Evolutionary conservation across 2,888 invertebrate genomes (phyloP).

Genomic region (Drosophila picticornis): DNA sequence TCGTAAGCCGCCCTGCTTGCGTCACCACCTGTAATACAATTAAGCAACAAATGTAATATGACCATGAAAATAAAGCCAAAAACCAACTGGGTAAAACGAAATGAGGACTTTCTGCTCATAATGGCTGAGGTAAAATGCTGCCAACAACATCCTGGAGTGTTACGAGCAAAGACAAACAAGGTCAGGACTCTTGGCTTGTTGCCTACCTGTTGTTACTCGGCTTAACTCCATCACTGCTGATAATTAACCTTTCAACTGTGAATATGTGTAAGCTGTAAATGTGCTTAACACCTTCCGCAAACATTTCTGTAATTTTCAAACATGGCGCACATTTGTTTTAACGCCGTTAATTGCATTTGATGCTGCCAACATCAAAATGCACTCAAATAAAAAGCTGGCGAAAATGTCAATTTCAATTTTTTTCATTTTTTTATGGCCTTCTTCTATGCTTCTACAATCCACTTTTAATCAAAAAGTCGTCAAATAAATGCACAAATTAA

Average conservation of each 20-base stretch:
- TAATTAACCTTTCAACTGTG: conserved; percentile 69
- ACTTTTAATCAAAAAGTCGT: background rate
- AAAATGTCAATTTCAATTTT: conserved; percentile 3
- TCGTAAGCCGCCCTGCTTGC: conserved; percentile 5
- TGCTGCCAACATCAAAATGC: conserved; percentile 63
- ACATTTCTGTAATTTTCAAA: conserved; percentile 28
- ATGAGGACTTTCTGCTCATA: conserved; percentile 11
- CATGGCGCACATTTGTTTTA: conserved; percentile 43
- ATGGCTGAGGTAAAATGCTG: conserved; percentile 30
- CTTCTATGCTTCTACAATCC: background rate
- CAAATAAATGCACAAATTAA: background rate
- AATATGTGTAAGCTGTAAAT: conserved; percentile 40
- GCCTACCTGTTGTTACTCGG: conserved; percentile 29
- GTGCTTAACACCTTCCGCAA: conserved; percentile 3
- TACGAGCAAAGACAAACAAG: conserved; percentile 49
- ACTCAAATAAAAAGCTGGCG: conserved; percentile 43
- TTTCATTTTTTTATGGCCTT: background rate
- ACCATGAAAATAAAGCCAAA: conserved; percentile 49
- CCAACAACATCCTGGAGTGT: conserved; percentile 38
- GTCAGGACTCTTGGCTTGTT: conserved; percentile 20
- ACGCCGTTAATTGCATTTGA: conserved; percentile 52
- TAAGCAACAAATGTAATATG: conserved; percentile 58
- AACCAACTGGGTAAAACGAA: conserved; percentile 23
- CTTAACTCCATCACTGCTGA: conserved; percentile 28
- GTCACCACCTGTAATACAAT: conserved; percentile 33